These are phyloP conservation scores for Perodicticus potto DNA, from an alignment of 2,797 vertebrate species.

Conservation along the genomic window DNA sequence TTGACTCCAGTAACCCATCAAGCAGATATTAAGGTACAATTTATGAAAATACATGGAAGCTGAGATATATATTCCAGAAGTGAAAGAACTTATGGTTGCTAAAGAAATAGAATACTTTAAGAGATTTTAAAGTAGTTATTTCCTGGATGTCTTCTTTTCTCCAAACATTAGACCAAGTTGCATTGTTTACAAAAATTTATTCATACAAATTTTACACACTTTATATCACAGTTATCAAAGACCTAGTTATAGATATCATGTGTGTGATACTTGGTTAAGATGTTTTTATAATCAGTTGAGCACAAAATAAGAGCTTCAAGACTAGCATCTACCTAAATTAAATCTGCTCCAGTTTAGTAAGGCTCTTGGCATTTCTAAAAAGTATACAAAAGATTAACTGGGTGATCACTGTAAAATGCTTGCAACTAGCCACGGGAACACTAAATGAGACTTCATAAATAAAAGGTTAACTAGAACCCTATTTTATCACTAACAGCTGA, in stretches of 20 bases:
- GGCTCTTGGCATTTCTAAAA: constrained; percentile 96
- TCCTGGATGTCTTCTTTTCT: constrained; percentile 85
- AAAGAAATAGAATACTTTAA: constrained; percentile 77
- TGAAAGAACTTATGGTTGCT: constrained; percentile 76
- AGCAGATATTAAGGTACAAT: constrained; percentile 68
- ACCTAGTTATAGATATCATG: constrained; percentile 93
- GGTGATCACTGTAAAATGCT: constrained; percentile 90
- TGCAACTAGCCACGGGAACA: constrained; percentile 91
- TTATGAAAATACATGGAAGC: constrained; percentile 69
- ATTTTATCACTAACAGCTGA: constrained; percentile 88
- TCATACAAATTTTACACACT: constrained; percentile 99
- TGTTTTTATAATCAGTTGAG: constrained; percentile 90
- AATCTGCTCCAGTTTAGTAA: constrained; percentile 92
- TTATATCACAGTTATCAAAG: constrained; percentile 97
- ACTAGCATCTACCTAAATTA: constrained; percentile 90
- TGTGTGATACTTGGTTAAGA: constrained; percentile 91
- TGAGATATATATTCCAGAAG: constrained; percentile 71
- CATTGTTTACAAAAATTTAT: constrained; percentile 99
- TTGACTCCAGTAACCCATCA: constrained; percentile 68
- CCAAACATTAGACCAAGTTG: constrained; percentile 96
- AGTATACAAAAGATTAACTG: constrained; percentile 91
- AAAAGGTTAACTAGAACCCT: constrained; percentile 91
- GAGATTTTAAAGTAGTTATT: constrained; percentile 77
- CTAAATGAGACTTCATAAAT: constrained; percentile 90
- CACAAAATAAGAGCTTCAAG: constrained; percentile 91